Conservation (phyloP, 2,888 invertebrate genomes). For the Oligia fasciuncula region DNA sequence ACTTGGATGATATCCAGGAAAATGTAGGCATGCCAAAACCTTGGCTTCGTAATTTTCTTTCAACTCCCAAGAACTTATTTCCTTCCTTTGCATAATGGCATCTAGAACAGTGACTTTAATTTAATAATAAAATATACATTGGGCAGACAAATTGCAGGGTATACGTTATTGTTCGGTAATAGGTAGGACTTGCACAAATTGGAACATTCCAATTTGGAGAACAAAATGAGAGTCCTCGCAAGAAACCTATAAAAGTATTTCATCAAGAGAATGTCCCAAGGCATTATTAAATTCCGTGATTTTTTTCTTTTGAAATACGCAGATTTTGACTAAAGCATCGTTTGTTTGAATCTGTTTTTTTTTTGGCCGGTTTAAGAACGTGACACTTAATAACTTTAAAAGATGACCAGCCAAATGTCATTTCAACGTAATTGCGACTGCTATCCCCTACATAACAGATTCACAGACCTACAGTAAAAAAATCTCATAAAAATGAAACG, state of each 20-base stretch:
- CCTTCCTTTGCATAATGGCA: slow-evolving; percentile 27
- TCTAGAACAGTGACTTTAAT: slow-evolving; percentile 28
- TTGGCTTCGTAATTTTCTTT: slow-evolving; percentile 32
- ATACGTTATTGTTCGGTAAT: slow-evolving; percentile 21
- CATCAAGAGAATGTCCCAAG: slow-evolving; percentile 44
- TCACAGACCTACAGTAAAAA: slow-evolving; percentile 23
- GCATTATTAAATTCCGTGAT: slow-evolving; percentile 53
- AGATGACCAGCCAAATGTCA: slow-evolving; percentile 35
- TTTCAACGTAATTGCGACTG: slow-evolving; percentile 33
- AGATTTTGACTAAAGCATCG: slow-evolving; percentile 41
- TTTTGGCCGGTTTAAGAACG: slow-evolving; percentile 38
- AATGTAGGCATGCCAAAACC: slow-evolving; percentile 5
- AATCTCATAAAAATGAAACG: slow-evolving; percentile 18
- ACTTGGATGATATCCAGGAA: slow-evolving; percentile 31
- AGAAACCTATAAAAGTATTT: slow-evolving; percentile 57
- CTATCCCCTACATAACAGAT: slow-evolving; percentile 16
- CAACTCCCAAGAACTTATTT: slow-evolving; percentile 24
- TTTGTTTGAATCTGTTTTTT: slow-evolving; percentile 40
- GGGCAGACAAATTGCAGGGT: slow-evolving; percentile 13
- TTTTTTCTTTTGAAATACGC: slow-evolving; percentile 43
- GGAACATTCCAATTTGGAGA: slow-evolving; percentile 49
- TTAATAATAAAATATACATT: slow-evolving; percentile 31
- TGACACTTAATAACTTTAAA: slow-evolving; percentile 50
- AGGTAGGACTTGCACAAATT: slow-evolving; percentile 35
- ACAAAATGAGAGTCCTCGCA: slow-evolving; percentile 40